Conservation (phyloP, 2,888 invertebrate species). For the Xylocampa areola region DNA sequence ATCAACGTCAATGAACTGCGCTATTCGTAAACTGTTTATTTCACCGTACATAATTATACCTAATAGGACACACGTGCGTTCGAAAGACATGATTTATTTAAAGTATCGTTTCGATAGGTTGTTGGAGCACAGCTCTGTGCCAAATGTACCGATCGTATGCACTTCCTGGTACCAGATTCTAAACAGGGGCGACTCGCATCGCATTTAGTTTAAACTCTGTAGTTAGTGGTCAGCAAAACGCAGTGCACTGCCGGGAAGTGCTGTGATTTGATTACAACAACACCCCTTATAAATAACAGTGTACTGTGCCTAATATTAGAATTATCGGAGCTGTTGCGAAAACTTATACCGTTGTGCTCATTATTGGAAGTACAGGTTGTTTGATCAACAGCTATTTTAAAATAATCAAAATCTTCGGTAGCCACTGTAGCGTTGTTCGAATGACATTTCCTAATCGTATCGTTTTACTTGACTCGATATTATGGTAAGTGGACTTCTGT, state of each 20-base stretch:
- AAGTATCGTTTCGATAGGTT: conserved; percentile 65
- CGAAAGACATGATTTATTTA: conserved; percentile 58
- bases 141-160: conserved; percentile 68
- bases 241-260: conserved; percentile 68
- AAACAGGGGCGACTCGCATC: conserved; percentile 59
- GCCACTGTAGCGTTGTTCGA: conserved; percentile 63
- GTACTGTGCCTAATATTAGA: conserved; percentile 74
- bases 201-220: conserved; percentile 67
- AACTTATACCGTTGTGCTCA: conserved; percentile 61
- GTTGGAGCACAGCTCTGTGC: conserved; percentile 71
- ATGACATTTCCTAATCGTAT: conserved; percentile 76
- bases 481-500: conserved; percentile 75
- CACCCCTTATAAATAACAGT: conserved; percentile 70
- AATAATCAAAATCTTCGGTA: conserved; percentile 59
- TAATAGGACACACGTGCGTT: conserved; percentile 26
- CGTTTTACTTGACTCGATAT: conserved; percentile 67
- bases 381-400: conserved; percentile 54
- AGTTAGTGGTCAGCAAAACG: conserved; percentile 65
- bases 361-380: conserved; percentile 12
- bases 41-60: conserved; percentile 3
- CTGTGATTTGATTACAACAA: conserved; percentile 67
- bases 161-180: conserved; percentile 75
- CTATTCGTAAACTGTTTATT: not conserved
- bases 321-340: conserved; percentile 70
- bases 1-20: not conserved